Percentiles rank a stretch among this genome's conserved stretches.
Conservation (phyloP, 2,113 vertebrate genomes). For the Conger conger region DNA sequence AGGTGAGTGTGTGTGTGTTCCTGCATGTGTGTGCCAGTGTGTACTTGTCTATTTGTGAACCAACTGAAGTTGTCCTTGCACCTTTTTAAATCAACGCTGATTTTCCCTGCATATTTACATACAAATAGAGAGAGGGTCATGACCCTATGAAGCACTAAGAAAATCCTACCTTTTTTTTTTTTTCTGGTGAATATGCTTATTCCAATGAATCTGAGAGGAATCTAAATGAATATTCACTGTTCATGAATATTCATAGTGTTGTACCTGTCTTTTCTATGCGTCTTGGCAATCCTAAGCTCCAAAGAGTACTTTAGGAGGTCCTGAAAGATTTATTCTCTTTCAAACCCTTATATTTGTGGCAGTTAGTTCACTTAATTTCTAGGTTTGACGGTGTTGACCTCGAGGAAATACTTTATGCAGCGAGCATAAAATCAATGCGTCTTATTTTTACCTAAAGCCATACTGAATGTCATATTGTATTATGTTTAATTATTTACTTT, state of each 20-base stretch:
- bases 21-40: no score
- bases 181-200: background rate
- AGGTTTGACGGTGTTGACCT: background rate
- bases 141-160: background rate
- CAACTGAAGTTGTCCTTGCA: no score
- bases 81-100: no score
- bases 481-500: background rate
- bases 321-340: background rate
- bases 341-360: background rate
- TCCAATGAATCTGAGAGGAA: background rate
- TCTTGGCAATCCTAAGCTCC: background rate
- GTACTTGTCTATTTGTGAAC: no score
- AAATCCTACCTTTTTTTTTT: background rate
- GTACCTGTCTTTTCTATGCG: background rate
- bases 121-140: background rate
- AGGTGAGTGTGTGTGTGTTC: no score
- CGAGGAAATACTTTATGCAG: background rate
- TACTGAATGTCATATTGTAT: background rate
- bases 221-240: background rate
- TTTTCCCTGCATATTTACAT: background rate
- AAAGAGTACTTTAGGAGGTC: background rate
- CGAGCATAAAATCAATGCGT: background rate
- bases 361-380: background rate
- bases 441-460: no score
- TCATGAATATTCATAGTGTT: background rate